These are phyloP conservation scores for Gastracanthus pulcherrimus DNA, from an alignment of 2,888 invertebrate genomes.

Conservation along the genomic window DNA sequence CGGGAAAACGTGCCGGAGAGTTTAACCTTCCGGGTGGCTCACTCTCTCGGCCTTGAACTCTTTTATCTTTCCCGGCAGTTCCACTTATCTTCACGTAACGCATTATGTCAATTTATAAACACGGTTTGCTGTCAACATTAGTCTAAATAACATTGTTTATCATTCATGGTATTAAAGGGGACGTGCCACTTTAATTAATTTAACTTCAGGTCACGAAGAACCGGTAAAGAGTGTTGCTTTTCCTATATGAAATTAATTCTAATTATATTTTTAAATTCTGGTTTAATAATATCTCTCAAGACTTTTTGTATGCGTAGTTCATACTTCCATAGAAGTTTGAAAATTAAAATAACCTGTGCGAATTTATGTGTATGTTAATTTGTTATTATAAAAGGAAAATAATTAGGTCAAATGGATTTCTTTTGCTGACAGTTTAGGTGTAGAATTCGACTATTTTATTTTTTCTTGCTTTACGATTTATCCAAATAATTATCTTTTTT, in stretches of 20 bases:
- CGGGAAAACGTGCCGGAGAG: not conserved
- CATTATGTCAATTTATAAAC: constrained; percentile 8
- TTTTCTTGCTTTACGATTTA: no score
- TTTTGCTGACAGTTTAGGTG: no score
- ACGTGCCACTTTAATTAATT: not conserved
- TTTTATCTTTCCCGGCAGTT: not conserved
- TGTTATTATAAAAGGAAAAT: no score
- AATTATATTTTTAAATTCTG: not conserved
- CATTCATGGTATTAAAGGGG: not conserved
- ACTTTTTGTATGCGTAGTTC: no score
- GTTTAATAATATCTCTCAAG: no score
- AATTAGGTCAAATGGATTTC: no score
- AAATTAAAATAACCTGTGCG: no score
- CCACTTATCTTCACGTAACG: constrained; percentile 20
- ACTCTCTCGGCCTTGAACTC: constrained; percentile 9
- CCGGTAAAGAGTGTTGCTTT: not conserved
- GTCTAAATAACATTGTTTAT: not conserved
- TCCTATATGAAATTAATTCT: not conserved
- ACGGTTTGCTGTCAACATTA: not conserved
- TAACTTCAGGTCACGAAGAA: not conserved
- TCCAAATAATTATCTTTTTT: no score
- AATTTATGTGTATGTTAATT: no score
- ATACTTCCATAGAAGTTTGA: no score
- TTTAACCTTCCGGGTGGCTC: not conserved
- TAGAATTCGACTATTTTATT: no score